Percentiles rank a stretch among this genome's conserved stretches.
phyloP scores from a whole-genome alignment of 2,113 vertebrate species.

The Nyctibius bracteatus region DNA sequence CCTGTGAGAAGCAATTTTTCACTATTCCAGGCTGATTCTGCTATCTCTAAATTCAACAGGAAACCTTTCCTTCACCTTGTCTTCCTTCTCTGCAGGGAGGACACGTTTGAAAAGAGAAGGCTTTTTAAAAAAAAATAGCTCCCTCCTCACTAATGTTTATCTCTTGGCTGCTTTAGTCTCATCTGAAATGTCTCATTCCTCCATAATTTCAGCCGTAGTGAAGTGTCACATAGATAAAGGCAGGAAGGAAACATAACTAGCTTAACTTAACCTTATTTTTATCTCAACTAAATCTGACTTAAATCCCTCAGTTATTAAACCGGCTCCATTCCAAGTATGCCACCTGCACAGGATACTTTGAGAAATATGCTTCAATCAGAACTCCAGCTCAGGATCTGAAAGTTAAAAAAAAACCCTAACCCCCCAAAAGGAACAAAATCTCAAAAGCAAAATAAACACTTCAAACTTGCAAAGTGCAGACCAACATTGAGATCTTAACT shows the following conservation, averaged over 20 bases:
- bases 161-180: not conserved
- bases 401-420: not conserved
- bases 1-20: not conserved
- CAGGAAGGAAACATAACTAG: conserved; percentile 21
- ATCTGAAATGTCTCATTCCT: not conserved
- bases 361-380: not conserved
- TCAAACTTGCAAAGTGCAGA: not conserved
- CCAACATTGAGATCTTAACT: not conserved
- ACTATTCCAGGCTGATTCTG: not conserved
- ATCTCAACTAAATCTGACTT: conserved; percentile 31
- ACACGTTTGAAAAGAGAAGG: not conserved
- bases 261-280: conserved; percentile 34
- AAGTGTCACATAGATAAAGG: conserved; percentile 20
- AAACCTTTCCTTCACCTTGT: not conserved
- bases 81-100: not conserved
- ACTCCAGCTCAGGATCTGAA: not conserved
- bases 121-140: not conserved
- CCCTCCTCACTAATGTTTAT: not conserved
- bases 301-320: conserved; percentile 49
- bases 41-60: not conserved
- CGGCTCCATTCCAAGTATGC: conserved; percentile 1
- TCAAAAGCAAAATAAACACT: not conserved
- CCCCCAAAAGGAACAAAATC: not conserved
- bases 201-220: not conserved
- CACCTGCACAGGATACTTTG: not conserved